Conservation (phyloP, 2,113 vertebrate species). For the Mastomys natalensis region DNA sequence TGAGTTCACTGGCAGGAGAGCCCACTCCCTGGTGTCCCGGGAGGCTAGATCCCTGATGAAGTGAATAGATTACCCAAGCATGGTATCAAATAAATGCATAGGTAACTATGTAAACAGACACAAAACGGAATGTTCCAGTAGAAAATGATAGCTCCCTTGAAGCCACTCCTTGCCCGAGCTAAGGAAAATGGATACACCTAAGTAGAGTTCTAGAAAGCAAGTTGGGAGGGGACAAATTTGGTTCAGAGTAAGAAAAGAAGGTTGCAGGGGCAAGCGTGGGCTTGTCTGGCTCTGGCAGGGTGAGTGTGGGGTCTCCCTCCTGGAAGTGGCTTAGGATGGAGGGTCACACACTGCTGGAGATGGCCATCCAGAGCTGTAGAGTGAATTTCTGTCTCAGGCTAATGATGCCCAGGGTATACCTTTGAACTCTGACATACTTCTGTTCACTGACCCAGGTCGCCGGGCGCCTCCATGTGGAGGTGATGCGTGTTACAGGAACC, state of each 20-base stretch:
- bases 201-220: neutral
- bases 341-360: neutral
- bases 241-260: neutral
- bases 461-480: conserved; percentile 95
- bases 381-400: neutral
- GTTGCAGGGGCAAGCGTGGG: neutral
- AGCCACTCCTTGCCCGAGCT: neutral
- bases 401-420: accelerated
- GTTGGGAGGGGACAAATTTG: neutral
- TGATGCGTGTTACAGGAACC: conserved; percentile 93
- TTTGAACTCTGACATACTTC: neutral
- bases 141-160: neutral
- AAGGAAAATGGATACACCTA: neutral
- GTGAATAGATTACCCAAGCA: neutral
- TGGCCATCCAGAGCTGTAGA: accelerated
- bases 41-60: neutral
- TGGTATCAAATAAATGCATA: neutral
- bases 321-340: neutral
- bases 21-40: neutral
- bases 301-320: neutral
- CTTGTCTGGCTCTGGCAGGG: neutral
- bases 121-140: neutral
- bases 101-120: accelerated
- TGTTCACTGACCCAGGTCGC: conserved; percentile 89
- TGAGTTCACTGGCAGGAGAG: neutral